phyloP scores from a whole-genome alignment of 2,888 invertebrate species.

The Caenorhabditis sp. region DNA sequence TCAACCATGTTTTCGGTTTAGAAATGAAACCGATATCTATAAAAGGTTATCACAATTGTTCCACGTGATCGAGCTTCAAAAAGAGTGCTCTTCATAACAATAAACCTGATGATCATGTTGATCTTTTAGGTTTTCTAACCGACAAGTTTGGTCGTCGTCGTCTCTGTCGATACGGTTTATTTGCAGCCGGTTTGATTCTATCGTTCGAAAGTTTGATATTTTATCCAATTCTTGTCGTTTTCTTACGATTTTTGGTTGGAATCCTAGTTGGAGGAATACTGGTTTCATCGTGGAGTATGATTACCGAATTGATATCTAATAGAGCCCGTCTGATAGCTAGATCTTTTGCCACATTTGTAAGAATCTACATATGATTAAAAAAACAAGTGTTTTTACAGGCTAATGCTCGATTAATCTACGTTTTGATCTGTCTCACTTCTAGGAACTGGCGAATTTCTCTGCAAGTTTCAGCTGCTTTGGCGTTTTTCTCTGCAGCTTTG shows the following conservation, averaged over 20 bases:
- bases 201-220: slow-evolving; percentile 22
- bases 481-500: slow-evolving; percentile 15
- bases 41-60: neutral
- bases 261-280: slow-evolving; percentile 31
- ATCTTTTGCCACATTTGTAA: slow-evolving; percentile 39
- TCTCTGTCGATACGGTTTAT: slow-evolving; percentile 21
- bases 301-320: slow-evolving; percentile 30
- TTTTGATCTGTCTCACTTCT: slow-evolving; percentile 31
- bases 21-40: too few relatives aligned
- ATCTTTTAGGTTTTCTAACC: slow-evolving; percentile 23
- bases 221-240: slow-evolving; percentile 12
- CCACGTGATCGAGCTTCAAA: neutral
- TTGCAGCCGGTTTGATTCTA: slow-evolving; percentile 14
- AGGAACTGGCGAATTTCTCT: slow-evolving; percentile 39
- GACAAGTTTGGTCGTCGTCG: slow-evolving; percentile 26
- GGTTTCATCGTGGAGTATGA: slow-evolving; percentile 36
- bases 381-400: slow-evolving; percentile 16
- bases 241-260: slow-evolving; percentile 31
- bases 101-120: neutral
- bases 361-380: neutral
- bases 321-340: slow-evolving; percentile 31
- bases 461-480: slow-evolving; percentile 22
- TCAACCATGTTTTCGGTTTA: too few relatives aligned
- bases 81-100: neutral
- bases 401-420: slow-evolving; percentile 28